These are phyloP conservation scores for Lithophane semibrunnea DNA, from an alignment of 2,888 invertebrate genomes.

Conservation along the genomic window DNA sequence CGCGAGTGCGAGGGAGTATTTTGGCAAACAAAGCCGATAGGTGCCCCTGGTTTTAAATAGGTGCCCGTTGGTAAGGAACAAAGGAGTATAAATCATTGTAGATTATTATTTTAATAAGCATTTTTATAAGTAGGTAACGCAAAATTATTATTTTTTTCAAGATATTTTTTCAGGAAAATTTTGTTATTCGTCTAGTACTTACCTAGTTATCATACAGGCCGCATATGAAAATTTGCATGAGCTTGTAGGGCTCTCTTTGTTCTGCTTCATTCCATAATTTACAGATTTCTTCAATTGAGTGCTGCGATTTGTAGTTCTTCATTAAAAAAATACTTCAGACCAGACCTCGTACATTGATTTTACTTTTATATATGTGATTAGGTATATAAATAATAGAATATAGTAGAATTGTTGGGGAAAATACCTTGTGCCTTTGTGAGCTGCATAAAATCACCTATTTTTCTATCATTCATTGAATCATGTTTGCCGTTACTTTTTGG, in stretches of 20 bases:
- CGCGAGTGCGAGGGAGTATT: conserved; percentile 72
- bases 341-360: background rate
- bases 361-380: background rate
- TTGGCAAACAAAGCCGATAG: conserved; percentile 78
- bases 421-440: background rate
- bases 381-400: background rate
- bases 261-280: background rate
- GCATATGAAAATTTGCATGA: background rate
- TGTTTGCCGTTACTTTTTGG: background rate
- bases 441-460: background rate
- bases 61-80: conserved; percentile 67
- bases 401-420: background rate
- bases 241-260: background rate
- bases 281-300: background rate
- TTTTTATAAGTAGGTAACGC: background rate
- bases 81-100: conserved; percentile 36
- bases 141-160: background rate
- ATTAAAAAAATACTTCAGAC: background rate
- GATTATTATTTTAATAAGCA: conserved; percentile 21
- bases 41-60: conserved; percentile 72
- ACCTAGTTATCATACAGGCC: too few species aligned
- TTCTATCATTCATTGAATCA: background rate
- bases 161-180: background rate
- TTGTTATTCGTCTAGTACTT: background rate
- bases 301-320: background rate